Evolutionary conservation across 2,797 vertebrate species (phyloP).

Genomic region (Hafferia zeledoni): DNA sequence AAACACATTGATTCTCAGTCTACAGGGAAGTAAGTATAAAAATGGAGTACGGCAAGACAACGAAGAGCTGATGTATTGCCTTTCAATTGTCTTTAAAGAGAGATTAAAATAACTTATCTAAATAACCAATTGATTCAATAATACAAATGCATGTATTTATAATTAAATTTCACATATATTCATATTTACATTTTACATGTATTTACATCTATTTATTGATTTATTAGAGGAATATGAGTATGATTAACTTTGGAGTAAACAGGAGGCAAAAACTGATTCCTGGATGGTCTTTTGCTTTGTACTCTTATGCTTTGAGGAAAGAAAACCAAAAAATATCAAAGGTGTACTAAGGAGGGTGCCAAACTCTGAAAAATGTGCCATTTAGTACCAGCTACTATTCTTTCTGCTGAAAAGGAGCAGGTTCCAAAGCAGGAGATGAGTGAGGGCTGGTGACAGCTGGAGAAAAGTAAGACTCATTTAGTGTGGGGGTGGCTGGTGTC

Average conservation of each 20-base stretch:
- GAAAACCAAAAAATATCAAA: neutral
- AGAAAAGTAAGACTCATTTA: neutral
- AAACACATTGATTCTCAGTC: neutral
- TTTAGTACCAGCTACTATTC: neutral
- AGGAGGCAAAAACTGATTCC: neutral
- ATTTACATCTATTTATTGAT: neutral
- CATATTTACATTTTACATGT: neutral
- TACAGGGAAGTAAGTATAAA: neutral
- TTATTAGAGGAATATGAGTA: neutral
- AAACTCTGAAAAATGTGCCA: neutral
- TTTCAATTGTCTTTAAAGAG: neutral
- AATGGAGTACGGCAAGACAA: neutral
- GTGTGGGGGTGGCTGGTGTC: neutral
- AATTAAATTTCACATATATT: neutral
- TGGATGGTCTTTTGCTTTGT: slow-evolving; percentile 3
- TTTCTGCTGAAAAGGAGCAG: neutral
- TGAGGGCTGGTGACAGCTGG: neutral
- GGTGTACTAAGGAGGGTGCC: neutral
- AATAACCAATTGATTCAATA: neutral
- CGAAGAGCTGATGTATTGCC: neutral
- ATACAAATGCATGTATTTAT: neutral
- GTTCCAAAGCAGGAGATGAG: neutral
- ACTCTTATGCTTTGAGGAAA: neutral
- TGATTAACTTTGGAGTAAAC: neutral
- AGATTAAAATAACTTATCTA: neutral